A percentile compares a stretch with the other conserved stretches of the same genome.
Conservation (phyloP, 92 coral and sea anemone species). For the Porites evermanni region DNA sequence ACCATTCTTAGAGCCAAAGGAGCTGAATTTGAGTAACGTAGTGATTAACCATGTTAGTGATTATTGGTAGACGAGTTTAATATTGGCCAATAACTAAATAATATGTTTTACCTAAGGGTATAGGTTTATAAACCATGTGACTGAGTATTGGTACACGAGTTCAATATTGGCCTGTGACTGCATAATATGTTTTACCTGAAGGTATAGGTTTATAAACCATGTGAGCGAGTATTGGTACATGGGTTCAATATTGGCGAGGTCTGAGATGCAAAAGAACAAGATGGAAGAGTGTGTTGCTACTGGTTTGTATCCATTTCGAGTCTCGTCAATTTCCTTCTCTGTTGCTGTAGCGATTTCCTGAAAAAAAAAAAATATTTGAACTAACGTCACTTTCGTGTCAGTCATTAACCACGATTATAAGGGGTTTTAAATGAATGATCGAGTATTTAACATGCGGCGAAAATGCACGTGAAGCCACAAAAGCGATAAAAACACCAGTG, state of each 20-base stretch:
- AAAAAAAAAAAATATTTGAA: background rate
- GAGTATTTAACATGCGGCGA: too few species aligned
- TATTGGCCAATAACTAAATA: background rate
- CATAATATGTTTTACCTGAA: background rate
- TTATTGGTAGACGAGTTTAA: background rate
- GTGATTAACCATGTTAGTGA: too few species aligned
- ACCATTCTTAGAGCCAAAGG: too few species aligned
- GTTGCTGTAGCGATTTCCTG: conserved; percentile 99
- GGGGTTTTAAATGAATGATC: too few species aligned
- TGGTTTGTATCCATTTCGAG: conserved; percentile 97
- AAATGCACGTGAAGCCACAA: too few species aligned
- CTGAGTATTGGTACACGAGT: conserved; percentile 62
- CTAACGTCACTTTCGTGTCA: background rate
- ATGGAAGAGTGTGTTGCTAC: conserved; percentile 98
- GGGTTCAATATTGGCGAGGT: conserved; percentile 97
- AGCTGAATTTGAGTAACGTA: too few species aligned
- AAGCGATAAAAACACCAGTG: too few species aligned
- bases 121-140: conserved; percentile 94
- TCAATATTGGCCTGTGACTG: background rate
- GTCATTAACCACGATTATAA: background rate
- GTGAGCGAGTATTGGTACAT: conserved; percentile 99
- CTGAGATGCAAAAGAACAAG: conserved; percentile 97
- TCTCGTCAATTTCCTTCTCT: conserved; percentile 97
- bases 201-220: conserved; percentile 95
- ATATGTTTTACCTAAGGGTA: conserved; percentile 81